Percentiles rank a stretch among this genome's conserved stretches.
These are phyloP conservation scores for Thalassophryne amazonica DNA, from an alignment of 2,797 vertebrate species.

Conservation along the genomic window DNA sequence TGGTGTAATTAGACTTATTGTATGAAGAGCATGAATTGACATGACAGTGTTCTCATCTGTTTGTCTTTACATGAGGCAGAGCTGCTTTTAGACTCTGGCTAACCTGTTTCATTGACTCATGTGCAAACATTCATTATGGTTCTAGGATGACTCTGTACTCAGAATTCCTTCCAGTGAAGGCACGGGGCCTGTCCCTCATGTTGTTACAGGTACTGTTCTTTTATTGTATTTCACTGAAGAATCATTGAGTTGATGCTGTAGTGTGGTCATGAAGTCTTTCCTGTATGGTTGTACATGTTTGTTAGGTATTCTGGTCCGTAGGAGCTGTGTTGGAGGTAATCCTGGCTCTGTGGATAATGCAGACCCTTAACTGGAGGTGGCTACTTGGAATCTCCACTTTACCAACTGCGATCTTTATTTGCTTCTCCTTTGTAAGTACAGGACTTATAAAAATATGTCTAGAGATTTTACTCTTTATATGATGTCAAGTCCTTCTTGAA, in stretches of 20 bases:
- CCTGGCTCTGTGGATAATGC: conserved; percentile 87
- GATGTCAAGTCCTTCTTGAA: too few species aligned
- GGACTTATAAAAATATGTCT: too few species aligned
- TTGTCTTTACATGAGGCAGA: too few species aligned
- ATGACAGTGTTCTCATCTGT: too few species aligned
- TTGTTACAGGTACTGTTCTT: conserved; percentile 80
- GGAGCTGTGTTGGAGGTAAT: conserved; percentile 88
- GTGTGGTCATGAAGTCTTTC: not conserved
- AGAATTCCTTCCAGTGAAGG: conserved; percentile 89
- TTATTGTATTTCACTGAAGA: not conserved
- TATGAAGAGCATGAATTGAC: too few species aligned
- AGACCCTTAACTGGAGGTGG: conserved; percentile 91
- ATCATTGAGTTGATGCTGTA: not conserved
- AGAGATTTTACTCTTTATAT: too few species aligned
- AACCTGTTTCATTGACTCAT: too few species aligned
- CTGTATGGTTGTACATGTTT: conserved; percentile 13
- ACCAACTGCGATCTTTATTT: conserved; percentile 81
- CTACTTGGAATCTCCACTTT: conserved; percentile 84
- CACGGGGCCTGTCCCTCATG: conserved; percentile 85
- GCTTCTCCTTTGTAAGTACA: conserved; percentile 85
- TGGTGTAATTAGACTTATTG: too few species aligned
- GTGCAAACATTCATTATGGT: not conserved
- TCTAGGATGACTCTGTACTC: conserved; percentile 88
- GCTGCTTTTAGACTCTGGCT: too few species aligned
- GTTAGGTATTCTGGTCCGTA: conserved; percentile 87